Evolutionary conservation across 2,888 invertebrate genomes (phyloP), one percentile per base, ranked within the genome.

Genomic region (Aricia artaxerxes): DNA sequence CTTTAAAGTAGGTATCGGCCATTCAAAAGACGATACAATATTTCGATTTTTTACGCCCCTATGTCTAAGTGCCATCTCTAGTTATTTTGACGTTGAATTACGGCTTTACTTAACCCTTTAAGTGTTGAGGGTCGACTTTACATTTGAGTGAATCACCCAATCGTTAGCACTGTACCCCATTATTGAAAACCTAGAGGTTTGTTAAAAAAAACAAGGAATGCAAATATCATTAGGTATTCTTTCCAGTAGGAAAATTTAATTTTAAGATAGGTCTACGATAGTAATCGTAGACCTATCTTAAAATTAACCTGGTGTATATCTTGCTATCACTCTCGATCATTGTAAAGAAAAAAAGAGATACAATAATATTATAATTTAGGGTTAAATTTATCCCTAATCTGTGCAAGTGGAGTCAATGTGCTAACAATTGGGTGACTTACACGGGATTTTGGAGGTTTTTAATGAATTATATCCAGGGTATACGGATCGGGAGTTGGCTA

Each of bases 391-490:
- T 13, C 13, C 13, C 44, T 2, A 9, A 44, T 9, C 9, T 9
- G 44, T 44, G 44, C 44, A 53, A 53, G 53, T 3, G 13, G 53
- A 13, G 4, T 13, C 1, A 13, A 4, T 0, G 57, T 0, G 16
- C 57, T 4, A 57, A 57, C 57, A 16, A 16, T 57, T 16, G 13
- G 57, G 57, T 57, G 57, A 16, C 49, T 49, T 49, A 16, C 57
- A 76, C 35, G 57, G 76, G 57, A 57, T 53, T 75, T 76, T 76
- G 76, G 35, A 76, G 40, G 76, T 57, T 35, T 57, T 75, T 76
- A 40, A 53, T 35, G 57, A 53, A 16, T 76, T 57, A 31, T 78
- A 80, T 81, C 79, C 81, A 81, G 81, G 81, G 79, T 81, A 78
- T 78, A 81, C 16, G 53, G 76, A 76, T 76, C 4, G 76, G 53